phyloP scores from a whole-genome alignment of 2,113 vertebrate species.

The Aphyosemion australe region DNA sequence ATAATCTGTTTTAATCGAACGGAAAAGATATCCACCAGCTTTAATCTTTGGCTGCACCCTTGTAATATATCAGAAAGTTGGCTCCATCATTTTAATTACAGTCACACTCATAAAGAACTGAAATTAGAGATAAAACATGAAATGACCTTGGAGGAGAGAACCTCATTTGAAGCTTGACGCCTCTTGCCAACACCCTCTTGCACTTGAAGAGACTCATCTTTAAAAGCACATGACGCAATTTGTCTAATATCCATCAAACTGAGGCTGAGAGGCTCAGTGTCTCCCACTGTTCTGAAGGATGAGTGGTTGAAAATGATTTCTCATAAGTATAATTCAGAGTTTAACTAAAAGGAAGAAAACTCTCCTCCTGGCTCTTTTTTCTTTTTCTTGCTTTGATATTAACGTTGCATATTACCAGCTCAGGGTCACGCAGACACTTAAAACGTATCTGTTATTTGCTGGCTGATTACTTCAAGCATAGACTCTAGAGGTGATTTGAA shows the following conservation, averaged over 20 bases:
- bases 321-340: constrained; percentile 41
- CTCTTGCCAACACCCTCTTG: constrained; percentile 42
- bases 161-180: constrained; percentile 48
- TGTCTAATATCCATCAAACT: constrained; percentile 53
- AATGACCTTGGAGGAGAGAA: constrained; percentile 56
- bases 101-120: constrained; percentile 45
- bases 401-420: constrained; percentile 16
- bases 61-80: constrained; percentile 32
- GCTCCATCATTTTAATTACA: constrained; percentile 43
- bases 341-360: constrained; percentile 10
- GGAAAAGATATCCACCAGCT: constrained; percentile 13
- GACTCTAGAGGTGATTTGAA: constrained; percentile 3
- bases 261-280: constrained; percentile 27
- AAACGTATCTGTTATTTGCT: not conserved
- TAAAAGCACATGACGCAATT: constrained; percentile 63
- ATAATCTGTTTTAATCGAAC: not conserved
- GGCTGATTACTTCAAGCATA: constrained; percentile 42
- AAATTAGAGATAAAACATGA: constrained; percentile 49
- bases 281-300: constrained; percentile 25
- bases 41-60: constrained; percentile 21
- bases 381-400: constrained; percentile 11
- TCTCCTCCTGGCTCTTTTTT: not conserved
- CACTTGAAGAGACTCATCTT: constrained; percentile 63
- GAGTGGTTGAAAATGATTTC: constrained; percentile 34
- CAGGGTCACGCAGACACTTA: not conserved